Evolutionary conservation across 2,113 vertebrate genomes (phyloP), one percentile per base, ranked within the genome.

Genomic region (Globicephala melas): DNA sequence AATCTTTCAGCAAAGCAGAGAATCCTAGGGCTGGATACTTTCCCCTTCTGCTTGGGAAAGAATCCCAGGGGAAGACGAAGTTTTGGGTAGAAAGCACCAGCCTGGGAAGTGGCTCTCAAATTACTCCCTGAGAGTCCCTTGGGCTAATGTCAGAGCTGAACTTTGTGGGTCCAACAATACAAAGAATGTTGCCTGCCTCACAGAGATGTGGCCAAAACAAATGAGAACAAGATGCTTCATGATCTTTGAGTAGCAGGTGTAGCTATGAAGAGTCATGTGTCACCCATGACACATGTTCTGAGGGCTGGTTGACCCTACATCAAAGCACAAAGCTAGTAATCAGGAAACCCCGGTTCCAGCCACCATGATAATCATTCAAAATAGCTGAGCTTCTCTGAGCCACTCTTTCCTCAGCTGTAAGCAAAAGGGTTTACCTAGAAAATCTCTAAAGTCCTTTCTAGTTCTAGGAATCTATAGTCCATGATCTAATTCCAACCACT

Each of bases 391-490:
- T 96, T 89, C 58, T 80, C 53, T 81, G 25, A 79, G 91, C 58
- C 85, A 90, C 82, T 2, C n/a, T 91, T 94, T 89, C 28, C n/a
- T 83, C n/a, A 89, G 36, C 67, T 70, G 0, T 55, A 67, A 95
- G 36, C 50, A 88, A 92, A 97, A 81, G 5, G 0, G 12, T 65
- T 93, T 93, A 41, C 60, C 33, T 70, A 77, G 73, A 94, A 96
- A 95, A 96, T 85, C 84, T 87, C 44, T 47, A 14, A 96, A 76
- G 38, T 92, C 38, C 85, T 89, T 82, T 53, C 73, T 68, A 83
- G 62, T 68, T 88, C 71, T 81, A 90, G 50, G 44, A 96, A 87
- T 79, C 89, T 71, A 63, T 84, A 67, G 76, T 62, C 60, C 50
- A 76, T 41, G 44, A 91, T 93, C 81, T 95, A 95, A 96, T 67